A percentile compares a stretch with the other conserved stretches of the same genome.
Evolutionary conservation across 2,113 vertebrate species (phyloP).

Genomic region (Corvus cornix): DNA sequence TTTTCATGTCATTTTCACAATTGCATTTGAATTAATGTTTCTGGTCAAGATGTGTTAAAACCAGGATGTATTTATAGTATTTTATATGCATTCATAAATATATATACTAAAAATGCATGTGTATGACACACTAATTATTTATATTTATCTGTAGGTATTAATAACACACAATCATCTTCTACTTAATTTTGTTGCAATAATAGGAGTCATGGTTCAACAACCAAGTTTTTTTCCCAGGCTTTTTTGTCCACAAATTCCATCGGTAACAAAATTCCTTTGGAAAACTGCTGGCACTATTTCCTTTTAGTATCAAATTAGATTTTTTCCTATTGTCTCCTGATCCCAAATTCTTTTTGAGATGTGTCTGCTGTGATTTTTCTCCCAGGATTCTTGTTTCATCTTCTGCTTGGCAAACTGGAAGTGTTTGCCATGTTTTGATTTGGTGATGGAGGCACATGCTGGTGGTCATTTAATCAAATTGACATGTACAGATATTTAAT

Average conservation of each 20-base stretch:
- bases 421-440: neutral
- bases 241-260: neutral
- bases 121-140: neutral
- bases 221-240: neutral
- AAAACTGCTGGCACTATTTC: neutral
- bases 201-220: neutral
- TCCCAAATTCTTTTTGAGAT: neutral
- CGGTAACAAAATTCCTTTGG: neutral
- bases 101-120: neutral
- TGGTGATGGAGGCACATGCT: neutral
- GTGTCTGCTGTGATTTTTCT: neutral
- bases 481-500: neutral
- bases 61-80: neutral
- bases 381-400: neutral
- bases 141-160: constrained; percentile 24
- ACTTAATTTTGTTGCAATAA: constrained; percentile 11
- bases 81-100: neutral
- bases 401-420: neutral
- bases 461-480: neutral
- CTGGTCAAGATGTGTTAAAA: neutral
- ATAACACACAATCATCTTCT: neutral
- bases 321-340: neutral
- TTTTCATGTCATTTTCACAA: constrained; percentile 17
- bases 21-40: constrained; percentile 30
- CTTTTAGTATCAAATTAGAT: neutral